A percentile compares a stretch with the other conserved stretches of the same genome.
These are phyloP conservation scores for Leptopilina myrica DNA, from an alignment of 2,888 invertebrate species.

Conservation along the genomic window DNA sequence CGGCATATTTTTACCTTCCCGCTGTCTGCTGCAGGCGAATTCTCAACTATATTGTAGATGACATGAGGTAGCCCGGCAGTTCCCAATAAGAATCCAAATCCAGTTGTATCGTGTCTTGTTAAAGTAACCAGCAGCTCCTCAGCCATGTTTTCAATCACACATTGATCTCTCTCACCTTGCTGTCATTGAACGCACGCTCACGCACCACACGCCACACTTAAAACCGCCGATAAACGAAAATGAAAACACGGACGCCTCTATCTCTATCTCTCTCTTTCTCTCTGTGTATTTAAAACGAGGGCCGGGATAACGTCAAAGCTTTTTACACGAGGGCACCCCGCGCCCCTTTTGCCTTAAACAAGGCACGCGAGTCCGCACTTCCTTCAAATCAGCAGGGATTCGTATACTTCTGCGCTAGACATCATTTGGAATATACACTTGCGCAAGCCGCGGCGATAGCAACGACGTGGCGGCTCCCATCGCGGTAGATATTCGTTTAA, in stretches of 20 bases:
- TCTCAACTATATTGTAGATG: constrained; percentile 94
- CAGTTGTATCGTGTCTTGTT: constrained; percentile 90
- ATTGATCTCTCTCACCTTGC: constrained; percentile 60
- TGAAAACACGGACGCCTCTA: constrained; percentile 15
- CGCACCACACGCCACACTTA: constrained; percentile 26
- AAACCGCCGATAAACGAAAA: constrained; percentile 16
- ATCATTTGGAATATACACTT: constrained; percentile 2
- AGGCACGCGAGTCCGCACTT: constrained; percentile 37
- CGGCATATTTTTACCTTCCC: constrained; percentile 84
- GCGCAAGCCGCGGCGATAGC: constrained; percentile 27
- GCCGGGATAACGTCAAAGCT: constrained; percentile 24
- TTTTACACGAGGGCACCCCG: constrained; percentile 12
- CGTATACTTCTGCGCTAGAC: constrained; percentile 19
- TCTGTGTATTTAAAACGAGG: not conserved
- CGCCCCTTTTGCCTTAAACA: constrained; percentile 8
- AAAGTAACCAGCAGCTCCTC: constrained; percentile 93
- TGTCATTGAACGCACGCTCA: constrained; percentile 64
- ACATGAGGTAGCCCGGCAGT: constrained; percentile 95
- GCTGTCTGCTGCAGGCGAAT: constrained; percentile 94
- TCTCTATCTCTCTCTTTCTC: not conserved
- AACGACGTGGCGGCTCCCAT: constrained; percentile 26
- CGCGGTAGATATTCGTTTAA: constrained; percentile 22
- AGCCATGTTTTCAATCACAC: constrained; percentile 82
- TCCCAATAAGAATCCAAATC: constrained; percentile 94
- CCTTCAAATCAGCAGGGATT: constrained; percentile 1